These are phyloP conservation scores for Nesospiza acunhae DNA, from an alignment of 2,113 vertebrate genomes.

Conservation along the genomic window DNA sequence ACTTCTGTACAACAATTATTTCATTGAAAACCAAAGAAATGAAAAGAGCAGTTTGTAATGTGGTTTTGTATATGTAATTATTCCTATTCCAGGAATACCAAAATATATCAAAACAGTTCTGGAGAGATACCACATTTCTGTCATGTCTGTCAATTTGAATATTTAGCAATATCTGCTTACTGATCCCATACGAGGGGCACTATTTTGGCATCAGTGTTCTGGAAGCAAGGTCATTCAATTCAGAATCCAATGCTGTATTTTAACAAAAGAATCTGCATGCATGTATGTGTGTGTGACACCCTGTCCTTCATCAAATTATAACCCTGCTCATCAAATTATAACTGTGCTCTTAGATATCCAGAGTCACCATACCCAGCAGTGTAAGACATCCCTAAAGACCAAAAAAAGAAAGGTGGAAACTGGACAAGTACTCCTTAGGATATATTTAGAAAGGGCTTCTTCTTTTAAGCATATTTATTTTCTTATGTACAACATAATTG, in stretches of 20 bases:
- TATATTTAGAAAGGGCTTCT: background rate
- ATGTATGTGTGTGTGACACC: background rate
- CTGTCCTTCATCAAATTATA: background rate
- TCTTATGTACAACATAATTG: accelerated
- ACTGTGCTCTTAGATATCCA: background rate
- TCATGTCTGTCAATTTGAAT: background rate
- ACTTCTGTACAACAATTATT: background rate
- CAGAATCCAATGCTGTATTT: background rate
- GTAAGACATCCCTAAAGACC: background rate
- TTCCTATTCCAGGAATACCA: background rate
- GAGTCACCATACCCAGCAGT: background rate
- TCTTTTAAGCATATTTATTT: background rate
- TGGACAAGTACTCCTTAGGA: background rate
- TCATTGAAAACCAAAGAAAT: background rate
- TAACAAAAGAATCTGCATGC: background rate
- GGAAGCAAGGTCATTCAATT: background rate
- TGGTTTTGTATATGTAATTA: background rate
- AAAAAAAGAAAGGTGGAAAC: background rate
- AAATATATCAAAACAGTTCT: background rate
- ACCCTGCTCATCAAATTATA: background rate
- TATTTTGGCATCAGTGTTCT: background rate
- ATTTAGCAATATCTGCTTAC: background rate
- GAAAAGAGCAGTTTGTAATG: background rate
- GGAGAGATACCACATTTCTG: background rate
- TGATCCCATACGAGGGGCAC: accelerated